Evolutionary conservation across 2,888 invertebrate genomes (phyloP).

Genomic region (Dusona sp.): DNA sequence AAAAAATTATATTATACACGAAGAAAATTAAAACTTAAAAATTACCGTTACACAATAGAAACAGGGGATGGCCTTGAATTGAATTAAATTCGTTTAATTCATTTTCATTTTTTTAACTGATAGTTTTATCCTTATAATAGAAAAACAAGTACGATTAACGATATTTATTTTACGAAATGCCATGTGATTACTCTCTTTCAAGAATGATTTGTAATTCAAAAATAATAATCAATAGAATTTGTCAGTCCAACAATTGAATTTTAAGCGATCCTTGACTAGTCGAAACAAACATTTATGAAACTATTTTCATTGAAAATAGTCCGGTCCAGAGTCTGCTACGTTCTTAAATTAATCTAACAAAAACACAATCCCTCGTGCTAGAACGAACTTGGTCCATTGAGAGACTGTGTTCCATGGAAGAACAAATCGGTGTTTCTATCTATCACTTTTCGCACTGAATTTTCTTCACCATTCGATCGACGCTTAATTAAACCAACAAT

Average conservation of each 20-base stretch:
- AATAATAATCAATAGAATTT: neutral
- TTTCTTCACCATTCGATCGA: conserved; percentile 28
- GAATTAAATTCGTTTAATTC: too few relatives aligned
- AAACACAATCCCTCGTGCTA: conserved; percentile 47
- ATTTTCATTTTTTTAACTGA: too few relatives aligned
- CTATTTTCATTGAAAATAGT: neutral
- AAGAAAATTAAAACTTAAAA: too few relatives aligned
- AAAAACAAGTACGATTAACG: neutral
- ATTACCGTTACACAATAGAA: too few relatives aligned
- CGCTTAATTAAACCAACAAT: conserved; percentile 39
- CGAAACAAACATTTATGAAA: neutral
- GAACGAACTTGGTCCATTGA: conserved; percentile 40
- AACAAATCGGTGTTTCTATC: conserved; percentile 29
- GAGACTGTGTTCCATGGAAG: conserved; percentile 13
- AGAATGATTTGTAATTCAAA: neutral
- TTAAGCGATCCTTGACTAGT: neutral
- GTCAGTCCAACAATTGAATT: neutral
- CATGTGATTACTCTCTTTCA: neutral
- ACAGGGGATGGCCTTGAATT: too few relatives aligned
- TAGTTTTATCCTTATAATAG: too few relatives aligned
- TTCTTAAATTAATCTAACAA: neutral
- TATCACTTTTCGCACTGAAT: conserved; percentile 48
- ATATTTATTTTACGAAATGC: neutral
- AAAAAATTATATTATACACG: too few relatives aligned
- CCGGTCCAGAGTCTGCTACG: neutral